phyloP scores from a whole-genome alignment of 2,797 vertebrate genomes.

The Chelon labrosus region DNA sequence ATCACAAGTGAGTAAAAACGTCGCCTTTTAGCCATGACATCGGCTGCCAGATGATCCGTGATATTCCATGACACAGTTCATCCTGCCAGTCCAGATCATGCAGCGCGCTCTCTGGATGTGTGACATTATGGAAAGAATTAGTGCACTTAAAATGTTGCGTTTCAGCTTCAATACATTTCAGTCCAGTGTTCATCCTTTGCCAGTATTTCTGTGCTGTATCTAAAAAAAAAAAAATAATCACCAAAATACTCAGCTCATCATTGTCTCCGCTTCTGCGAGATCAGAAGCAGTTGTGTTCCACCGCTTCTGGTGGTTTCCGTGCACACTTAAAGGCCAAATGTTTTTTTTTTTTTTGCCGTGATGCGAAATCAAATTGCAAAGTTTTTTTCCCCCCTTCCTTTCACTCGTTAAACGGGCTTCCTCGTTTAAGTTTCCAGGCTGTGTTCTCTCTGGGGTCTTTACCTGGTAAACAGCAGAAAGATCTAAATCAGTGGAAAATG shows the following conservation, averaged over 20 bases:
- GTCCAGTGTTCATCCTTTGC: constrained; percentile 14
- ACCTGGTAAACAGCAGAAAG: constrained; percentile 80
- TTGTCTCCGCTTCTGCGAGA: constrained; percentile 26
- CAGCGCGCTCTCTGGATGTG: constrained; percentile 23
- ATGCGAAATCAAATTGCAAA: constrained; percentile 65
- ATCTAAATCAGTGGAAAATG: constrained; percentile 81
- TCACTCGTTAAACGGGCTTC: constrained; percentile 67
- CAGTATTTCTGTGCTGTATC: constrained; percentile 46
- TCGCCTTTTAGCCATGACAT: constrained; percentile 55
- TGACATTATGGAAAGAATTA: constrained; percentile 71
- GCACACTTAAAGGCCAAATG: constrained; percentile 23
- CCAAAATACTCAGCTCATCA: constrained; percentile 11
- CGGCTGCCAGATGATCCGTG: constrained; percentile 47
- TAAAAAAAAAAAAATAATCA: constrained; percentile 41
- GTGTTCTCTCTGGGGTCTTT: constrained; percentile 71
- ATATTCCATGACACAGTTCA: constrained; percentile 60
- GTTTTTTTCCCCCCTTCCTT: constrained; percentile 1
- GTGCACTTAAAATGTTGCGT: constrained; percentile 27
- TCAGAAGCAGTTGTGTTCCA: constrained; percentile 56
- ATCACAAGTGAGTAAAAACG: constrained; percentile 37
- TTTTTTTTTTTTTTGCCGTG: constrained; percentile 46
- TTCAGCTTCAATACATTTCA: constrained; percentile 49
- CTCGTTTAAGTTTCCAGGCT: constrained; percentile 79
- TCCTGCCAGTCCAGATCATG: constrained; percentile 53
- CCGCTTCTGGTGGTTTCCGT: constrained; percentile 58